phyloP scores from a whole-genome alignment of 2,113 vertebrate species.

The Alexandromys fortis region DNA sequence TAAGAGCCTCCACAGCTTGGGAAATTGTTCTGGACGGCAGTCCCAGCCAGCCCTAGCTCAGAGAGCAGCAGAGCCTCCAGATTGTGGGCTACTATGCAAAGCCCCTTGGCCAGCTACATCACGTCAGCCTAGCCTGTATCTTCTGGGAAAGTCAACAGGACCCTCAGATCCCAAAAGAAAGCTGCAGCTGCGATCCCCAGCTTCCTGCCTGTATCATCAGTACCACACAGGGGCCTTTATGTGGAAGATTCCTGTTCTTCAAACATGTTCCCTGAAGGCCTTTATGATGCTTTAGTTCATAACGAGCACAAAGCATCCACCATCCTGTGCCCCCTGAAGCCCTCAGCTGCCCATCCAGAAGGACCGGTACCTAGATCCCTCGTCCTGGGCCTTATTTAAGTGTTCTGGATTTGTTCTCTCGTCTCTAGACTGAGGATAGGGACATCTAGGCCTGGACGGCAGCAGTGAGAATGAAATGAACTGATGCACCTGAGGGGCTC shows the following conservation, averaged over 20 bases:
- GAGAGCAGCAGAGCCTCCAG: conserved; percentile 22
- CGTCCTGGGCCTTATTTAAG: background rate
- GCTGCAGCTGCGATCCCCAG: background rate
- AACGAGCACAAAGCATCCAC: background rate
- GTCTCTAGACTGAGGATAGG: background rate
- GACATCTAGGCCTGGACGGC: background rate
- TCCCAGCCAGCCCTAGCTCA: conserved; percentile 14
- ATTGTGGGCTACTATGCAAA: conserved; percentile 3
- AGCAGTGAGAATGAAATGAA: background rate
- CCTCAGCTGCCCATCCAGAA: background rate
- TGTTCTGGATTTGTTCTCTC: background rate
- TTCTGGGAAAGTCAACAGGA: background rate
- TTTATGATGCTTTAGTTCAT: background rate
- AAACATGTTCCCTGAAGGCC: background rate
- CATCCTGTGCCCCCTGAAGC: background rate
- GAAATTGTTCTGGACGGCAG: conserved; percentile 29
- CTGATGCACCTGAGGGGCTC: background rate
- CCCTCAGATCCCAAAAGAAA: background rate
- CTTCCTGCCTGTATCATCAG: background rate
- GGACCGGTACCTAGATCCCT: background rate
- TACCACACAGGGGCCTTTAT: background rate
- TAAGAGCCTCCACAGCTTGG: background rate
- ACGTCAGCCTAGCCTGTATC: conserved; percentile 44
- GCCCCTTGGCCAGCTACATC: conserved; percentile 56
- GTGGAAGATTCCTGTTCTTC: background rate